A percentile compares a stretch with the other conserved stretches of the same genome.
These are phyloP conservation scores for Paratrypauchen microcephalus DNA, from an alignment of 2,797 vertebrate genomes.

Conservation along the genomic window DNA sequence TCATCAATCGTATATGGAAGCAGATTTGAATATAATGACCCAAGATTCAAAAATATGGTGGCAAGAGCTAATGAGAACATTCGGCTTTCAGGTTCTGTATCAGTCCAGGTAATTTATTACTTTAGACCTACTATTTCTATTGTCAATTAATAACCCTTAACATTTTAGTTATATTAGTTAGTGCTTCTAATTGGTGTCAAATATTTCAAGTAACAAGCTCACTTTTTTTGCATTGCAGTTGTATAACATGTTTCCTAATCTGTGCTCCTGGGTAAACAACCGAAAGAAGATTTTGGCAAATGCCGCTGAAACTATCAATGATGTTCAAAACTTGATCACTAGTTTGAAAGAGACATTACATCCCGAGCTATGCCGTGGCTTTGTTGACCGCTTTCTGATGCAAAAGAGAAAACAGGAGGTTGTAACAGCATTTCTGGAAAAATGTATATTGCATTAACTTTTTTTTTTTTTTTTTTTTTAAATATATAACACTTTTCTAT, in stretches of 20 bases:
- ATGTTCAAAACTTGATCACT: conserved; percentile 31
- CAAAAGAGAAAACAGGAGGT: conserved; percentile 51
- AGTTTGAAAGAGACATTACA: conserved; percentile 52
- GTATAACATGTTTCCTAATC: conserved; percentile 64
- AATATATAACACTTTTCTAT: neutral
- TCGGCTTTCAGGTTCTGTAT: conserved; percentile 23
- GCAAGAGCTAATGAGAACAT: conserved; percentile 42
- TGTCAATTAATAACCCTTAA: neutral
- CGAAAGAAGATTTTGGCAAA: conserved; percentile 27
- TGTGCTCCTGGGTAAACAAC: conserved; percentile 40
- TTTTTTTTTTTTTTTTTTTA: no score
- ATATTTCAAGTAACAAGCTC: no score
- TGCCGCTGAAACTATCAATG: rapidly evolving
- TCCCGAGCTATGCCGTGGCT: conserved; percentile 41
- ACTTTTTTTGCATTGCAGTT: conserved; percentile 36
- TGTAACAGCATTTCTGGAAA: neutral
- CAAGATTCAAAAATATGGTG: conserved; percentile 55
- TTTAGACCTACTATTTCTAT: neutral
- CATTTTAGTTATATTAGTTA: neutral
- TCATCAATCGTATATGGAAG: conserved; percentile 69
- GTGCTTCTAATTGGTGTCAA: neutral
- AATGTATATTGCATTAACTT: neutral
- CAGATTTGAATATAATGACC: conserved; percentile 73
- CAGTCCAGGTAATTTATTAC: conserved; percentile 49
- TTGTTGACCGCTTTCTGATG: conserved; percentile 63